Evolutionary conservation across 2,113 vertebrate genomes (phyloP), one percentile per base, ranked within the genome.

Genomic region (Microcebus tavaratra): DNA sequence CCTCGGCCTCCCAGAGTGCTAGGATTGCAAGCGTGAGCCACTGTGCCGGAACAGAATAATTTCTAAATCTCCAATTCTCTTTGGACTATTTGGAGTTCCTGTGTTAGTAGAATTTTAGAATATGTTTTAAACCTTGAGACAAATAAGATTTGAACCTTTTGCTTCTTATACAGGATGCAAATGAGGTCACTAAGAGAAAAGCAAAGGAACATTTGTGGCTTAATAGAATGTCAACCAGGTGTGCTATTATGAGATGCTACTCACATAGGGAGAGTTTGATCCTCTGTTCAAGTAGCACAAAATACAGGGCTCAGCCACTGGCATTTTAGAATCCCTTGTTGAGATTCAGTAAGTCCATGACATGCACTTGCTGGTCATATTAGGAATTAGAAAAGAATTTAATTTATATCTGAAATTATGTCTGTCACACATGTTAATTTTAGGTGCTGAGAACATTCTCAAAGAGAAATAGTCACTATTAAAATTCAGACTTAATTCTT

Each of bases 401-500:
- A 65, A 79, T 70, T 96, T 90, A 67, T 34, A 61, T 72, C 39
- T 91, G 67, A 94, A 48, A 0, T 93, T 76, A 88, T 50, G 25
- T 63, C 42, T 59, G 86, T 90, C 59, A 63, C 21, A 42, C 39
- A 34, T 55, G 11, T 72, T 96, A 79, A 81, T 86, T 96, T 78
- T 79, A 88, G 87, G 42, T 93, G 8, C 68, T 45, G 20, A 25
- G 15, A 83, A 83, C 39, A 96, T 45, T 94, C 36, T 80, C 34
- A 63, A 14, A 39, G 31, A 92, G 68, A 85, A 85, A 78, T 18
- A 91, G 45, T 73, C 6, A 36, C 15, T 95, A 27, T 76, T 93
- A 68, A 91, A 78, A 95, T 86, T 88, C 48, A 79, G 39, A 50
- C 20, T 70, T 90, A 87, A 91, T 88, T 93, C 29, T 70, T 88